These are phyloP conservation scores for Motacilla alba DNA, from an alignment of 2,113 vertebrate genomes.

Conservation along the genomic window DNA sequence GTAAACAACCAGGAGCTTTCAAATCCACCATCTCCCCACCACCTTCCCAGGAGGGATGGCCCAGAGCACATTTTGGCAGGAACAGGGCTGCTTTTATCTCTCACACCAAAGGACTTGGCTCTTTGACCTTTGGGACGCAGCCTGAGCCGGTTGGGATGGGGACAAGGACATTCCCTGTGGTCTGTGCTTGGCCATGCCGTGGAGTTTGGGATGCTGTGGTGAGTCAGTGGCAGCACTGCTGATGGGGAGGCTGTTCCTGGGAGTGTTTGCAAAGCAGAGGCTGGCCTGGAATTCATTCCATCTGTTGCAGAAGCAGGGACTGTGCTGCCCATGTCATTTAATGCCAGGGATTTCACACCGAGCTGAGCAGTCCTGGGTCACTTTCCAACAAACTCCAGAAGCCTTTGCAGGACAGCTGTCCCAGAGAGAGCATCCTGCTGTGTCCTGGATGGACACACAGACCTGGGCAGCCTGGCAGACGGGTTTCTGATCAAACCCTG, in stretches of 20 bases:
- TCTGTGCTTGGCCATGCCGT: not conserved
- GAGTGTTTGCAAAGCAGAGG: conserved; percentile 37
- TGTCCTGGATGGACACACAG: not conserved
- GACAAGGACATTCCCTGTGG: not conserved
- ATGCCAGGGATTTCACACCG: conserved; percentile 39
- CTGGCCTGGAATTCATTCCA: conserved; percentile 46
- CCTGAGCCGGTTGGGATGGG: not conserved
- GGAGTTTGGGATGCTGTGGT: not conserved
- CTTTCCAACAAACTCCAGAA: conserved; percentile 12
- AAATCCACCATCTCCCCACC: not conserved
- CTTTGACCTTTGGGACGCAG: not conserved
- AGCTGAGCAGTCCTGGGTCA: conserved; percentile 43
- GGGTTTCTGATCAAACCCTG: not conserved
- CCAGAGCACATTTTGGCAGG: not conserved
- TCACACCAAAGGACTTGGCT: not conserved
- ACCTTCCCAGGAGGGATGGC: not conserved
- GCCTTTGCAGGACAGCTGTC: not conserved
- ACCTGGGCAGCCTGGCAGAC: not conserved
- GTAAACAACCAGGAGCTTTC: not conserved
- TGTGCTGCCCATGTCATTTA: not conserved
- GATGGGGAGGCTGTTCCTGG: not conserved
- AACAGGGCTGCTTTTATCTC: not conserved
- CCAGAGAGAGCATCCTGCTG: not conserved
- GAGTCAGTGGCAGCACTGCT: not conserved
- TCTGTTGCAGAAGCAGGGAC: conserved; percentile 7